phyloP scores from a whole-genome alignment of 2,113 vertebrate genomes.

The Oreotrochilus melanogaster region DNA sequence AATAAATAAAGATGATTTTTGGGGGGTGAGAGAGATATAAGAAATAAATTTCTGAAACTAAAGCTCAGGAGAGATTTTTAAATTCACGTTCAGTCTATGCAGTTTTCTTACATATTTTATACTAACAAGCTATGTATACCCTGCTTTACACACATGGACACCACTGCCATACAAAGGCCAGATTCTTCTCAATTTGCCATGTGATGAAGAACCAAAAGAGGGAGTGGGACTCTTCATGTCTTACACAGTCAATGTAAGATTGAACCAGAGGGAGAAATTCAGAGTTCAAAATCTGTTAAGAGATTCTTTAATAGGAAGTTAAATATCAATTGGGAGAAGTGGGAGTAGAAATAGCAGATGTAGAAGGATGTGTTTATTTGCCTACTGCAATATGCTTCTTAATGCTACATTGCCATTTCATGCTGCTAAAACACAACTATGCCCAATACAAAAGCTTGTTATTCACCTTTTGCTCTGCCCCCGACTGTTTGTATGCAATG shows the following conservation, averaged over 20 bases:
- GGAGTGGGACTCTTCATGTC: not conserved
- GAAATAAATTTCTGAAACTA: not conserved
- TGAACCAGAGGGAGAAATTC: not conserved
- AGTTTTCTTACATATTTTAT: not conserved
- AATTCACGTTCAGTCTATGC: not conserved
- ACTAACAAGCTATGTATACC: not conserved
- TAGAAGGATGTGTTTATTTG: not conserved
- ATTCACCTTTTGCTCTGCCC: not conserved
- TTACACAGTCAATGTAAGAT: not conserved
- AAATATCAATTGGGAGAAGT: not conserved
- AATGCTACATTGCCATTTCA: not conserved
- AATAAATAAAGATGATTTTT: not conserved
- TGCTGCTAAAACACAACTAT: not conserved
- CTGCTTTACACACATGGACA: not conserved
- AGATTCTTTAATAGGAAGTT: not conserved
- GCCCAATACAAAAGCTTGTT: not conserved
- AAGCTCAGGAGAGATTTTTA: not conserved
- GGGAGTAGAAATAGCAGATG: not conserved
- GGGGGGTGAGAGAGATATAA: not conserved
- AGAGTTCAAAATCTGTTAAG: not conserved
- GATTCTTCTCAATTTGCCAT: not conserved
- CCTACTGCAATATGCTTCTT: not conserved
- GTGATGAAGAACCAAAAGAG: not conserved
- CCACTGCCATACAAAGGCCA: not conserved
- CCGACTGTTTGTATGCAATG: not conserved